These are phyloP conservation scores for Psilopsiagon aymara DNA, from an alignment of 2,113 vertebrate genomes.

Conservation along the genomic window DNA sequence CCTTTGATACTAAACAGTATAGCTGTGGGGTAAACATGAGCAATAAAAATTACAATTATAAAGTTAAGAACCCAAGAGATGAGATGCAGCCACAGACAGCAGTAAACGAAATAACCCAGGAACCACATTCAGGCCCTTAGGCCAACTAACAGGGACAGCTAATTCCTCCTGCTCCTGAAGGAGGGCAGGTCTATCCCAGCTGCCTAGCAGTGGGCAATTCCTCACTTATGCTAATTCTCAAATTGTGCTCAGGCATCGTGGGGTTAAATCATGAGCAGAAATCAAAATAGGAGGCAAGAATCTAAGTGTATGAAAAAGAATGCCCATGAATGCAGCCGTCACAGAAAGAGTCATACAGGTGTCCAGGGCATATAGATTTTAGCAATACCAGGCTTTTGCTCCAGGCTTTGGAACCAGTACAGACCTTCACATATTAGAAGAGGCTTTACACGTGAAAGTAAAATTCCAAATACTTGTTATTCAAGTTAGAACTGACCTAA, in stretches of 20 bases:
- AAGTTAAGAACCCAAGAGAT: background rate
- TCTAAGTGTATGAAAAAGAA: fast-evolving
- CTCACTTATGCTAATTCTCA: background rate
- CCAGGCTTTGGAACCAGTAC: no score
- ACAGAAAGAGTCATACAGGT: no score
- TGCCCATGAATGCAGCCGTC: background rate
- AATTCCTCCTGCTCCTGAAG: background rate
- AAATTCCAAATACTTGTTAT: background rate
- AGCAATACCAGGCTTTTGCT: background rate
- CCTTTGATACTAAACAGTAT: background rate
- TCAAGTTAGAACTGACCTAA: background rate
- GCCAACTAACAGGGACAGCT: background rate
- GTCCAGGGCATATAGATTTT: background rate
- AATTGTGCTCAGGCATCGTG: no score
- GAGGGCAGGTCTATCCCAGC: fast-evolving
- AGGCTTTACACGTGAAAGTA: background rate
- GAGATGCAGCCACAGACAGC: background rate
- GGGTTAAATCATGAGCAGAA: background rate
- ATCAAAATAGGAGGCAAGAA: background rate
- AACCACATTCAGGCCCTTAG: background rate
- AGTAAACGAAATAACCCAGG: background rate
- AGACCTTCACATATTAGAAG: background rate
- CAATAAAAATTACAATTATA: background rate
- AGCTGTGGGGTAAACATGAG: background rate
- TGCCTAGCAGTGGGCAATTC: background rate